Base-by-base conservation (phyloP, 2,113 vertebrate species). In the Sminthopsis crassicaudata region DNA sequence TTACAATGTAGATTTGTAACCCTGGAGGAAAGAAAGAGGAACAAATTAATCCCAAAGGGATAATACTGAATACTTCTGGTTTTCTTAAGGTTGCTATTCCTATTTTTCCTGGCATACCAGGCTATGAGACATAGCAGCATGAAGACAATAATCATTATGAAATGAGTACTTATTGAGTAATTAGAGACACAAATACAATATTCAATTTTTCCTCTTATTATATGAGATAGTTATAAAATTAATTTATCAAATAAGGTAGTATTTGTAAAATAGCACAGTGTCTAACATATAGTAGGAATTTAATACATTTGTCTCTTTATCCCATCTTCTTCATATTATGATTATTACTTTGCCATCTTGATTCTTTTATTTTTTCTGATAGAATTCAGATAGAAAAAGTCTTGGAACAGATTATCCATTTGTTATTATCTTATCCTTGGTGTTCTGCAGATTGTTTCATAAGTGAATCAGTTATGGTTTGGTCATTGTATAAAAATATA, bases 1-100 rank as follows among this genome's bases (percentile, higher is more conserved):
- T 96, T 97, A 91, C 95, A 97, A 93, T 96, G 98, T 97, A 97
- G 98, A 97, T 94, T 96, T 96, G 95, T 96, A 94, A 96, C 98
- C 98, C 97, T 96, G 53, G 96, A 97, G 97, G 97, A 96, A 51
- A 84, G 90, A 89, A 6, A 95, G 0, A 97, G 98, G 98, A 98
- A 97, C 91, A 94, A 93, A 93, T 88, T 95, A 98, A 96, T 54
- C 95, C 96, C 97, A 30, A 0, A 1, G 98, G 98, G 96, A 91
- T 92, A 91, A 3, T 19, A 0, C 1, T 27, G 95, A 48, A 91
- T 98, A 97, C 91, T 96, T 94, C 91, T 46, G 94, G 94, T 96
- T 91, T 95, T 54, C 90, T 95, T 95, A 60, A 92, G 94, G 92
- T 25, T 96, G 50, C 24, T 93, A 53, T 91, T 84, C 90, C 67